Conservation (phyloP, 2,113 vertebrate genomes). For the Leiothrix lutea region DNA sequence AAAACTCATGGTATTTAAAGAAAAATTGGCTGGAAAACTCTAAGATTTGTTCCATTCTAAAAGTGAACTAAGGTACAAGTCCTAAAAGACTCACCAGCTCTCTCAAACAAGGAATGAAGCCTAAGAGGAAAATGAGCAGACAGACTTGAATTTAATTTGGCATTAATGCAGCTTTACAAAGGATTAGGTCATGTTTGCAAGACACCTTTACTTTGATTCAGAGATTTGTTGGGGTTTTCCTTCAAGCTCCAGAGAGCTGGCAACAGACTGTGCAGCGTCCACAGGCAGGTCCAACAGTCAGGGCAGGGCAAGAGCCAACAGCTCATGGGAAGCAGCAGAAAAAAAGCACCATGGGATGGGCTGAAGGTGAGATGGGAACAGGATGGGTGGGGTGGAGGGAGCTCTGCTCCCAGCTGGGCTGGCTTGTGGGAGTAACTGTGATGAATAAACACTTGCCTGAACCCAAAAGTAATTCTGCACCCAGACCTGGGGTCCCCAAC, state of each 20-base stretch:
- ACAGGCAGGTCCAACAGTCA: background rate
- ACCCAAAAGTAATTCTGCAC: background rate
- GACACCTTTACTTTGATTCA: background rate
- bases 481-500: background rate
- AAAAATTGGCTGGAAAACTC: background rate
- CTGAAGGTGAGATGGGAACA: too few species aligned
- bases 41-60: background rate
- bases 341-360: background rate
- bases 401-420: too few species aligned
- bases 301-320: background rate
- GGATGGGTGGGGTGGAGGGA: rapidly evolving
- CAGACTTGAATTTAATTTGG: background rate
- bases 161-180: background rate
- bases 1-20: background rate
- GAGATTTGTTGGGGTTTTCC: background rate
- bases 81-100: background rate
- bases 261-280: background rate
- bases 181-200: background rate
- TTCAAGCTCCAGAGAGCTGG: background rate
- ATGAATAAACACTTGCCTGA: background rate
- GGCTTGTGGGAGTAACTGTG: background rate
- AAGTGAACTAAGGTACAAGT: background rate
- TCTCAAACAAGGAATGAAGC: background rate
- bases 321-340: background rate
- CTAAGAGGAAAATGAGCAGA: background rate